Percentiles rank a stretch among this genome's conserved stretches.
These are phyloP conservation scores for Spodoptera picta DNA, from an alignment of 2,888 invertebrate genomes.

Conservation along the genomic window DNA sequence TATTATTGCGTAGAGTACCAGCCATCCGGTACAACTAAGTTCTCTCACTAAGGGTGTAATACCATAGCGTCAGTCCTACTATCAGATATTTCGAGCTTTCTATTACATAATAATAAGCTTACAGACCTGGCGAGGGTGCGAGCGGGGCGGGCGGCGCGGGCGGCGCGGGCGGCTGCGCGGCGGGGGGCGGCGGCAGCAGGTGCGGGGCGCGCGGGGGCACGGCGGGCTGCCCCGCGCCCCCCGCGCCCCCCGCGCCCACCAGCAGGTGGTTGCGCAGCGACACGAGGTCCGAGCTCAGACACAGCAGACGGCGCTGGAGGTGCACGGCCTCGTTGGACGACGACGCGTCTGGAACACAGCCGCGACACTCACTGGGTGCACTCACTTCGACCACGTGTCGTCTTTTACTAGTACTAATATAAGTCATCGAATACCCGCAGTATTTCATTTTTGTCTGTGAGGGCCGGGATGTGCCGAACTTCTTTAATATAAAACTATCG, in stretches of 20 bases:
- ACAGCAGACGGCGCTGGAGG: slow-evolving; percentile 96
- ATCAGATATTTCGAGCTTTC: no score
- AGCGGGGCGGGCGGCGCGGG: slow-evolving; percentile 61
- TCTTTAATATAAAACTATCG: no score
- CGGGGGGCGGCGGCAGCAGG: slow-evolving; percentile 67
- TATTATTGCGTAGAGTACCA: no score
- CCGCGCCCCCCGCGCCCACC: slow-evolving; percentile 86
- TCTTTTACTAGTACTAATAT: no score
- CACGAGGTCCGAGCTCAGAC: slow-evolving; percentile 96
- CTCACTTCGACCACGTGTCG: no score
- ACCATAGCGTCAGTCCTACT: no score
- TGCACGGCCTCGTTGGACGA: slow-evolving; percentile 98
- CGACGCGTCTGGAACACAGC: slow-evolving; percentile 93
- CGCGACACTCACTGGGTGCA: no score
- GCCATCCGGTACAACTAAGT: no score
- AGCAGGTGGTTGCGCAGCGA: slow-evolving; percentile 96
- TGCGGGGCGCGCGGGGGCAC: slow-evolving; percentile 77
- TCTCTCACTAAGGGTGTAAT: no score
- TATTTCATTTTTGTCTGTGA: no score
- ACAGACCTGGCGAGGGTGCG: slow-evolving; percentile 67
- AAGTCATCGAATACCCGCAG: no score
- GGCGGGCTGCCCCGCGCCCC: slow-evolving; percentile 53
- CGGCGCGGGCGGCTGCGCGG: slow-evolving; percentile 72
- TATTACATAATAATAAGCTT: background rate
- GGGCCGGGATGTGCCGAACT: no score